phyloP scores from a whole-genome alignment of 2,113 vertebrate species.

The Oryzias woworae region DNA sequence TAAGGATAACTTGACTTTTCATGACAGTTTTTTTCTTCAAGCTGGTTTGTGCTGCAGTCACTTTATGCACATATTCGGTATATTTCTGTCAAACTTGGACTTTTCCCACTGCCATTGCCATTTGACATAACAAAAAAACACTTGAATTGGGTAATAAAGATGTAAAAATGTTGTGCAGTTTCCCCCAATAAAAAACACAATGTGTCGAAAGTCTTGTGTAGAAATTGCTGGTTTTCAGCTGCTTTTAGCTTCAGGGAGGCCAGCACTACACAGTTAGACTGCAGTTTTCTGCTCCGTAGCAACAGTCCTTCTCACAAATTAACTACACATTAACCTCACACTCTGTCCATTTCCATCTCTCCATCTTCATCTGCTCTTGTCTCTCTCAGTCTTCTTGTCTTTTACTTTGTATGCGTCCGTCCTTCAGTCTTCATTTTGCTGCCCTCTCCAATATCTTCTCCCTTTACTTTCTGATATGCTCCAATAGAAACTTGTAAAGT shows the following conservation, averaged over 20 bases:
- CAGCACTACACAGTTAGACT: conserved; percentile 7
- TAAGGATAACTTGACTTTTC: too few relatives aligned
- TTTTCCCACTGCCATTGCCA: too few relatives aligned
- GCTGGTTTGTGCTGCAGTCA: too few relatives aligned
- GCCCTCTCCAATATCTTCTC: neutral
- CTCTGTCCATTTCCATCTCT: conserved; percentile 50
- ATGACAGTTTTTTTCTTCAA: too few relatives aligned
- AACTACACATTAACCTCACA: conserved; percentile 52
- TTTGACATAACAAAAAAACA: too few relatives aligned
- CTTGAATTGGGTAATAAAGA: too few relatives aligned
- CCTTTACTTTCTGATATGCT: conserved; percentile 32
- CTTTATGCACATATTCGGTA: too few relatives aligned
- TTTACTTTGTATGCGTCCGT: conserved; percentile 5
- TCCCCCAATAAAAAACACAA: too few relatives aligned
- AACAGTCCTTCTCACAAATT: conserved; percentile 53
- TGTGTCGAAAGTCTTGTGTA: too few relatives aligned
- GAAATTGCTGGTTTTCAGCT: conserved; percentile 16
- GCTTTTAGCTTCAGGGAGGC: conserved; percentile 37
- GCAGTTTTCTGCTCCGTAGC: conserved; percentile 35
- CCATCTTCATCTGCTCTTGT: conserved; percentile 56
- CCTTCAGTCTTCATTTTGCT: conserved; percentile 23
- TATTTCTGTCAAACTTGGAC: too few relatives aligned
- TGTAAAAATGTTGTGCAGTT: too few relatives aligned
- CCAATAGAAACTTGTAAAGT: neutral
- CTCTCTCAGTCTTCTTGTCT: conserved; percentile 30